Conservation (phyloP, 2,888 invertebrate species). For the Nezara viridula region DNA sequence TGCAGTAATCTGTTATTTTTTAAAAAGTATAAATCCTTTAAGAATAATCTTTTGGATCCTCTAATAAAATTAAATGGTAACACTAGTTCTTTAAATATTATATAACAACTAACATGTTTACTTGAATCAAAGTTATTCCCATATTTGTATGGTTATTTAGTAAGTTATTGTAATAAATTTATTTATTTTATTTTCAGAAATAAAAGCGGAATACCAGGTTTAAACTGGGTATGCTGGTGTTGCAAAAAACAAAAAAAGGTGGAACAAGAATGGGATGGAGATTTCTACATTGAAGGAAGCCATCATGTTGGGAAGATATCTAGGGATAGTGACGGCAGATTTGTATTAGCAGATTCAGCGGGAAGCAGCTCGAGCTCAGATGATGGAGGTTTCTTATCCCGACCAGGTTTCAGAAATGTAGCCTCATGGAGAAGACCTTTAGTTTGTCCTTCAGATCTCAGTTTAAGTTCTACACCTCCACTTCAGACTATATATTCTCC, state of each 20-base stretch:
- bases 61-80: background rate
- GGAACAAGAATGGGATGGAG: conserved; percentile 63
- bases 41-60: background rate
- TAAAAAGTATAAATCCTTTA: background rate
- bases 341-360: conserved; percentile 76
- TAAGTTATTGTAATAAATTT: conserved; percentile 17
- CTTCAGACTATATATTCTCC: conserved; percentile 67
- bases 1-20: background rate
- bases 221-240: conserved; percentile 72
- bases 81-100: background rate
- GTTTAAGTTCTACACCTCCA: conserved; percentile 73
- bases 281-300: conserved; percentile 64
- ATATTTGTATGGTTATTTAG: background rate
- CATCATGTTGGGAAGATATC: conserved; percentile 77
- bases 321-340: conserved; percentile 81
- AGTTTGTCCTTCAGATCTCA: conserved; percentile 78
- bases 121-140: background rate
- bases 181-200: conserved; percentile 74
- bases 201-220: conserved; percentile 95
- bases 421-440: conserved; percentile 78
- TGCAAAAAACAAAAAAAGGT: conserved; percentile 58
- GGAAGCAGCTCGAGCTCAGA: conserved; percentile 78
- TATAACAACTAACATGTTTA: background rate
- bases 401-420: conserved; percentile 71
- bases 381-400: conserved; percentile 87